phyloP scores from a whole-genome alignment of 2,113 vertebrate species.

The Spea bombifrons region DNA sequence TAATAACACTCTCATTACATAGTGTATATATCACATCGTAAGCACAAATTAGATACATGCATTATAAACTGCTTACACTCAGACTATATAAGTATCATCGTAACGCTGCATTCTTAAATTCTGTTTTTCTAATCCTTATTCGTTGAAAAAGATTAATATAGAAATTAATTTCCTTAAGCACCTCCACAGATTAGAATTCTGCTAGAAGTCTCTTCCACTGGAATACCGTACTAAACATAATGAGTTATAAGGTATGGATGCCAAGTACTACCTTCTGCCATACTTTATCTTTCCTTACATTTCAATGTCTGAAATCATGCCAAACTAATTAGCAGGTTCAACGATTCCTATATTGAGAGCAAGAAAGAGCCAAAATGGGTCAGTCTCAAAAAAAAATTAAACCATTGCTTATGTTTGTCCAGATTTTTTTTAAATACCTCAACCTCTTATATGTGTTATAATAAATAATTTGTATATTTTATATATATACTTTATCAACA shows the following conservation, averaged over 20 bases:
- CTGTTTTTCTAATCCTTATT: background rate
- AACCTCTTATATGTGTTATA: constrained; percentile 29
- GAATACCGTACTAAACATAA: constrained; percentile 53
- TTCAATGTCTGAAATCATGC: constrained; percentile 61
- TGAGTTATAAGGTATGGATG: constrained; percentile 57
- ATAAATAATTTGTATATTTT: constrained; percentile 34
- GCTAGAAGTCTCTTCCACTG: constrained; percentile 52
- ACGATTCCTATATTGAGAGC: constrained; percentile 58
- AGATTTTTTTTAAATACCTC: constrained; percentile 7
- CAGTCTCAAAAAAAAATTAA: background rate
- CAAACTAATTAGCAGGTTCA: constrained; percentile 69
- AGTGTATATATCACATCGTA: no score
- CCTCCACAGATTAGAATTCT: constrained; percentile 53
- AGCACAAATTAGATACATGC: no score
- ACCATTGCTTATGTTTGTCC: constrained; percentile 50
- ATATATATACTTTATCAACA: no score
- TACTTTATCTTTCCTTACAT: constrained; percentile 60
- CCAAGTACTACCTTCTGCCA: constrained; percentile 64
- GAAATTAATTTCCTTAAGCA: constrained; percentile 40
- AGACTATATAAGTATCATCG: background rate
- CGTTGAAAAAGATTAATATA: constrained; percentile 15
- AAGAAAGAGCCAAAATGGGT: constrained; percentile 59
- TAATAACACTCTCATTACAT: no score
- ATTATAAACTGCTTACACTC: background rate
- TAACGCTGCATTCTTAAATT: background rate